Percentiles rank a stretch among this genome's conserved stretches.
These are phyloP conservation scores for Caerostris darwini DNA, from an alignment of 1,140 invertebrate species.

Conservation along the genomic window DNA sequence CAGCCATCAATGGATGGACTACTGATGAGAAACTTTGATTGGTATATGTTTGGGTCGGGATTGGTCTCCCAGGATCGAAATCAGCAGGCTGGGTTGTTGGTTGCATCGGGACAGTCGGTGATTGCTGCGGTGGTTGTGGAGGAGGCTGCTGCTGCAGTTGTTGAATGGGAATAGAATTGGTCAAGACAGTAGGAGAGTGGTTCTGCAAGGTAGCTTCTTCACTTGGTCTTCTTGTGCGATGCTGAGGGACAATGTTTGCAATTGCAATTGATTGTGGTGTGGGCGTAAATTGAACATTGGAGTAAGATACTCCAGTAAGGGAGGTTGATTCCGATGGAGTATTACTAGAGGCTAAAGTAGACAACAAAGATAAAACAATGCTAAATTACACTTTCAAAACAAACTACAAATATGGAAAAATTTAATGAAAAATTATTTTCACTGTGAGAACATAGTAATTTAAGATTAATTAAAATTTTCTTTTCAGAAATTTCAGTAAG, in stretches of 20 bases:
- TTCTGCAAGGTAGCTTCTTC: constrained; percentile 51
- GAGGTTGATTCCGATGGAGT: constrained; percentile 3
- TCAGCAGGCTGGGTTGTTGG: constrained; percentile 66
- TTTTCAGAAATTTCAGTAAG: too few species aligned
- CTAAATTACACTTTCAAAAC: not conserved
- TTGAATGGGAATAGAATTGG: constrained; percentile 17
- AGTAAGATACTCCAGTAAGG: constrained; percentile 51
- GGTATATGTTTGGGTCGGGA: constrained; percentile 80
- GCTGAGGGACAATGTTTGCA: not conserved
- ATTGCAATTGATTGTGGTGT: constrained; percentile 26
- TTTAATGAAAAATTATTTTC: too few species aligned
- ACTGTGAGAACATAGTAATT: too few species aligned
- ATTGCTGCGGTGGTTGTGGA: not conserved
- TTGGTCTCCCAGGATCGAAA: constrained; percentile 76
- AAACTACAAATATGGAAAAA: too few species aligned
- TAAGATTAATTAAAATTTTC: too few species aligned
- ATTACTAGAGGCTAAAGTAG: not conserved
- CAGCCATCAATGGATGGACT: constrained; percentile 71
- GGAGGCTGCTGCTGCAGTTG: not conserved
- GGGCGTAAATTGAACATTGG: constrained; percentile 12
- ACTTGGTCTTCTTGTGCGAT: constrained; percentile 58
- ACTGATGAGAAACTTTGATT: constrained; percentile 78
- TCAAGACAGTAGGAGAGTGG: constrained; percentile 19
- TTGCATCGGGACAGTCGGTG: constrained; percentile 1
- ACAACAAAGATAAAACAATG: not conserved